These are phyloP conservation scores for Hippocampus abdominalis DNA, from an alignment of 2,113 vertebrate species.

Conservation along the genomic window DNA sequence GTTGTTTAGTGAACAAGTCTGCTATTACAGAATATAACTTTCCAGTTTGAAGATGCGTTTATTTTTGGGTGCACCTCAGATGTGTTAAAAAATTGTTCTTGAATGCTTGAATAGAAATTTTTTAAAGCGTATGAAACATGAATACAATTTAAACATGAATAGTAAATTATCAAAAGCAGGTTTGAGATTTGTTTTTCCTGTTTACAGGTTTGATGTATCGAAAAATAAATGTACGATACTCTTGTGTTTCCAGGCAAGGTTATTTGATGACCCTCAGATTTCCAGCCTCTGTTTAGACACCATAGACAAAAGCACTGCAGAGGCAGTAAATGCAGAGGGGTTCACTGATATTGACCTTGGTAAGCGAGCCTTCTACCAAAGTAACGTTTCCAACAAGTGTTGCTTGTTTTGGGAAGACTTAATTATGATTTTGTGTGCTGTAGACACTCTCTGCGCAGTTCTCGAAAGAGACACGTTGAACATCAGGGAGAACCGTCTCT, in stretches of 20 bases:
- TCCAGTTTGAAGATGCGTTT: no score
- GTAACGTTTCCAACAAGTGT: background rate
- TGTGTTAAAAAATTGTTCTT: background rate
- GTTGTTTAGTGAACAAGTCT: no score
- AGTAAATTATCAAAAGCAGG: background rate
- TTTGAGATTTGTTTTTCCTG: background rate
- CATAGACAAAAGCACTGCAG: slow-evolving; percentile 90
- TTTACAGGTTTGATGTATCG: background rate
- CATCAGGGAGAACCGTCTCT: slow-evolving; percentile 89
- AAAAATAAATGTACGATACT: background rate
- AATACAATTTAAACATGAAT: background rate
- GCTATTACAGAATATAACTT: no score
- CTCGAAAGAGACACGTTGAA: slow-evolving; percentile 91
- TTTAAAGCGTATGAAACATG: background rate
- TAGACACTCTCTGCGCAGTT: slow-evolving; percentile 89
- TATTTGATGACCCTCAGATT: slow-evolving; percentile 93
- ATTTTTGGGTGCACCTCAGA: no score
- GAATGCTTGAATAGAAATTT: background rate
- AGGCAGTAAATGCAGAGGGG: slow-evolving; percentile 89
- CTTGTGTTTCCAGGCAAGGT: slow-evolving; percentile 74
- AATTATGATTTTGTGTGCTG: slow-evolving; percentile 12
- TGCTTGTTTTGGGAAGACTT: background rate
- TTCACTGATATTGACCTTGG: slow-evolving; percentile 92
- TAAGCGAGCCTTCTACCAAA: slow-evolving; percentile 41
- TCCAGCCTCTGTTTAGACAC: slow-evolving; percentile 91